A percentile compares a stretch with the other conserved stretches of the same genome.
These are phyloP conservation scores for Copidosoma aretas DNA, from an alignment of 2,888 invertebrate genomes.

Conservation along the genomic window DNA sequence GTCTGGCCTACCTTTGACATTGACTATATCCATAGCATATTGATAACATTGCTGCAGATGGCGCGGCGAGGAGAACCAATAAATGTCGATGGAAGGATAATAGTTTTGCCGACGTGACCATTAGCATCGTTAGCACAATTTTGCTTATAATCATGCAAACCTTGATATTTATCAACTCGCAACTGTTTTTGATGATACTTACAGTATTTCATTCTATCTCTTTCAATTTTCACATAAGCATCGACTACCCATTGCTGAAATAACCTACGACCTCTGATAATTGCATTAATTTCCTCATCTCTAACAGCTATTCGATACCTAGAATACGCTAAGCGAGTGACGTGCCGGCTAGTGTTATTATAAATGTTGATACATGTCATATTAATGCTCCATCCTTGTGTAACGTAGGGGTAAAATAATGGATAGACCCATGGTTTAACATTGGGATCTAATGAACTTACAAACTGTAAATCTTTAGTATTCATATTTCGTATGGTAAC, in stretches of 20 bases:
- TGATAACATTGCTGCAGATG: conserved; percentile 34
- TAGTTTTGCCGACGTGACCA: conserved; percentile 9
- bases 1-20: conserved; percentile 21
- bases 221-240: conserved; percentile 31
- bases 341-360: background rate
- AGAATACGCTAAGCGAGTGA: conserved; percentile 7
- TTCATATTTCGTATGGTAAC: conserved; percentile 32
- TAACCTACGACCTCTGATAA: conserved; percentile 8
- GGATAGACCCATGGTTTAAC: conserved; percentile 42
- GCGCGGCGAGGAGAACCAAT: conserved; percentile 35
- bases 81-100: conserved; percentile 35
- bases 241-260: conserved; percentile 23
- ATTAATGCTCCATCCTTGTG: conserved; percentile 31
- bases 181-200: conserved; percentile 30
- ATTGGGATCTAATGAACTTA: conserved; percentile 33
- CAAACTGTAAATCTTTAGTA: conserved; percentile 30
- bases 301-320: conserved; percentile 20
- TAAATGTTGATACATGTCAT: conserved; percentile 2
- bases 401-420: conserved; percentile 39
- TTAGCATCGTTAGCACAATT: conserved; percentile 29
- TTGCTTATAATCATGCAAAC: conserved; percentile 34
- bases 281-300: conserved; percentile 7
- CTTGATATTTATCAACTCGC: conserved; percentile 34
- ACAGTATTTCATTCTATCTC: conserved; percentile 17
- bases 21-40: conserved; percentile 41